Base-by-base conservation (phyloP, 2,113 vertebrate species). In the Pseudopipra pipra region DNA sequence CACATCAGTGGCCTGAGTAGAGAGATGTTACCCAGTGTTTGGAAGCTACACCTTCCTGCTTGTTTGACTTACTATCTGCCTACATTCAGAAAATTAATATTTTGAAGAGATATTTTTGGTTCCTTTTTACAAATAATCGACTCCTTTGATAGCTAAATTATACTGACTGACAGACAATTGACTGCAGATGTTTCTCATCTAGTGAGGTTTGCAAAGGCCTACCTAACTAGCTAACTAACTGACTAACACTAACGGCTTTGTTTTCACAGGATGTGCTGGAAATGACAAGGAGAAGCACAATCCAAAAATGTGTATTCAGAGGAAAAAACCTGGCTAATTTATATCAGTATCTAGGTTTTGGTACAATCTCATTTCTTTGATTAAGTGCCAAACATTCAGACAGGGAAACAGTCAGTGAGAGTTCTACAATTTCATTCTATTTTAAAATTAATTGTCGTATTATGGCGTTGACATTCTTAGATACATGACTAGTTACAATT, bases 381-480 rank as follows among this genome's bases (percentile, higher is more conserved):
- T 75, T 59, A 70, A 83, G 70, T 84, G 39, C 22, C 63, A 77
- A 35, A 47, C 18, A 63, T 73, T 68, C 67, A 81, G 39, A 78
- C 24, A 89, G 44, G 19, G 46, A 88, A 92, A 86, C 71, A 86
- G 88, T 80, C 51, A 77, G 56, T 70, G 43, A 61, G 44, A 33
- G 46, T 59, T 86, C 61, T 59, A 25, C 25, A 47, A 52, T 87
- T 89, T 91, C n/a, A 73, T 82, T 89, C 35, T 56, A 8, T 65
- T 75, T 11, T 67, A 62, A 47, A 77, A 89, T 77, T 93, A 90
- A 37, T 85, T 71, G 59, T 72, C 1, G 0, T 73, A 49, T 68
- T 82, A 68, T 16, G 37, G 25, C 25, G 78, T 63, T 47, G 65
- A 22, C 4, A 25, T 67, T 61, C 52, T 87, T 85, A 72, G 37